phyloP scores from a whole-genome alignment of 2,888 invertebrate species.

The Pterostichus niger region DNA sequence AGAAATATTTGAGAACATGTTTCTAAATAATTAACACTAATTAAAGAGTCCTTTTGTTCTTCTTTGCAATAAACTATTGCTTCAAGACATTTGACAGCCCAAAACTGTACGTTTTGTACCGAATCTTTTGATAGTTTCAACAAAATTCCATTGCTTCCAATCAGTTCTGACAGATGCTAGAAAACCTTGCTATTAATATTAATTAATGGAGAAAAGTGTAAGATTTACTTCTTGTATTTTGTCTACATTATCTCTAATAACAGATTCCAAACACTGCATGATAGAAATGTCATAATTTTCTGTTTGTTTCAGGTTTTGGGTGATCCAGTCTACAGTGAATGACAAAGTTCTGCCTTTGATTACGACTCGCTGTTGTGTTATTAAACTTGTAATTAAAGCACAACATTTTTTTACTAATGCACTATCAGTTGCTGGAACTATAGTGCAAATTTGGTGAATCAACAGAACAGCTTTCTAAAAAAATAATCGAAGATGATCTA shows the following conservation, averaged over 20 bases:
- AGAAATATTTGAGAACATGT: slow-evolving; percentile 76
- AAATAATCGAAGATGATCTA: slow-evolving; percentile 39
- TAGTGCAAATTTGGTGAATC: slow-evolving; percentile 74
- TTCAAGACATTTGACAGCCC: slow-evolving; percentile 74
- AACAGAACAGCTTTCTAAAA: slow-evolving; percentile 75
- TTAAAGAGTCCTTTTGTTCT: slow-evolving; percentile 62
- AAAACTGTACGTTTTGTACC: slow-evolving; percentile 70
- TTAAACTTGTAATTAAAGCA: slow-evolving; percentile 79
- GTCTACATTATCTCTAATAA: slow-evolving; percentile 73
- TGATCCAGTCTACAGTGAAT: slow-evolving; percentile 74
- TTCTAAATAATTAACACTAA: slow-evolving; percentile 70
- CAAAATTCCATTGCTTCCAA: slow-evolving; percentile 68
- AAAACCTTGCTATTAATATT: slow-evolving; percentile 63
- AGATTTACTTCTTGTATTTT: slow-evolving; percentile 69
- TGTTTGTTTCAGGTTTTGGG: slow-evolving; percentile 73
- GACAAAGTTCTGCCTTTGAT: slow-evolving; percentile 74
- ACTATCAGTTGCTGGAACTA: slow-evolving; percentile 78
- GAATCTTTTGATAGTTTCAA: slow-evolving; percentile 66
- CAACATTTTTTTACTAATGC: slow-evolving; percentile 81
- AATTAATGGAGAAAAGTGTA: background rate
- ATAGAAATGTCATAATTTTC: slow-evolving; percentile 73
- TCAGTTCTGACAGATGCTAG: slow-evolving; percentile 70
- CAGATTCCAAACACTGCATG: slow-evolving; percentile 74
- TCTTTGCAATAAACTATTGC: slow-evolving; percentile 68
- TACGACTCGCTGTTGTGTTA: slow-evolving; percentile 79